phyloP scores from a whole-genome alignment of 2,113 vertebrate genomes.

The Callaeas wilsoni region DNA sequence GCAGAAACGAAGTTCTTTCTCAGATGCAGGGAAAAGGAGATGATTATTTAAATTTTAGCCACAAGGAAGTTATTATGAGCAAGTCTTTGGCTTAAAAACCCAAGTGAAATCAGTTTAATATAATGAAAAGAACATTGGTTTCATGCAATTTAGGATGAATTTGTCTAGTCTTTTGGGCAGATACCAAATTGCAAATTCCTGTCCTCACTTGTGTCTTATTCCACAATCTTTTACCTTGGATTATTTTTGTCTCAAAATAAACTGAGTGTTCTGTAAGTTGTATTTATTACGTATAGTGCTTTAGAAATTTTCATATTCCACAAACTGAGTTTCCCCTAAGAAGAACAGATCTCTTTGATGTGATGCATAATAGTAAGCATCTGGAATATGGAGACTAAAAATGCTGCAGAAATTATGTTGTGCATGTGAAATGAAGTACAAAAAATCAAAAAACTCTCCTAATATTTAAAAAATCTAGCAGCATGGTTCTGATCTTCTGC shows the following conservation, averaged over 20 bases:
- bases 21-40: not conserved
- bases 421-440: constrained; percentile 18
- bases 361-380: not conserved
- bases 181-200: not conserved
- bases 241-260: not conserved
- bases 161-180: not conserved
- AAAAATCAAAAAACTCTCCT: not conserved
- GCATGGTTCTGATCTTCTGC: not conserved
- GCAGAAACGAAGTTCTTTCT: not conserved
- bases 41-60: not conserved
- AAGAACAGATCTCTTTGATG: not conserved
- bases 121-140: not conserved
- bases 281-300: not conserved
- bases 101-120: not conserved
- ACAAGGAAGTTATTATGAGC: not conserved
- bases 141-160: not conserved
- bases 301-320: not conserved
- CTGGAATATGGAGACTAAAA: constrained; percentile 26
- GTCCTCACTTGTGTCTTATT: not conserved
- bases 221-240: not conserved
- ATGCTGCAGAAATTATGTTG: constrained; percentile 19
- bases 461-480: constrained; percentile 12
- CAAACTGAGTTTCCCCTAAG: not conserved
- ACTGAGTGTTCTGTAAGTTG: not conserved
- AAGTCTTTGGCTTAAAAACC: not conserved